Conservation (phyloP, 2,797 vertebrate genomes). For the Siniperca obscura region DNA sequence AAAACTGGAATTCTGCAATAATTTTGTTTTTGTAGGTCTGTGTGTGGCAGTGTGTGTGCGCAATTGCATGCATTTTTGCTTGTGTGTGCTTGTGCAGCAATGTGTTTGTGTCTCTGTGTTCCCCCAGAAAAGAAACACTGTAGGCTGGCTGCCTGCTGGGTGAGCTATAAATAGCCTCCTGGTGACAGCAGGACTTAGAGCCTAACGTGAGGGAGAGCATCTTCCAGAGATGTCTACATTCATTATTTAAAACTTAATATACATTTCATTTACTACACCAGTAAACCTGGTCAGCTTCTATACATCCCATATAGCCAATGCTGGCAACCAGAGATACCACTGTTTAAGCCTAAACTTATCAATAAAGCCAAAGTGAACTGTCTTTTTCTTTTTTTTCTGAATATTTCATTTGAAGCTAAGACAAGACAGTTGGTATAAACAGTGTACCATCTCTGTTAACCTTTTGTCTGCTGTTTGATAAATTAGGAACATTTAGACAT, state of each 20-base stretch:
- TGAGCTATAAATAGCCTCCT: conserved; percentile 76
- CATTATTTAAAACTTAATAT: conserved; percentile 61
- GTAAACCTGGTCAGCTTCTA: background rate
- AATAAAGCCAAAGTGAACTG: background rate
- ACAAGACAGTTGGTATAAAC: background rate
- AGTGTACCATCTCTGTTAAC: conserved; percentile 2
- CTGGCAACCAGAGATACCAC: background rate
- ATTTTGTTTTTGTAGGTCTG: background rate
- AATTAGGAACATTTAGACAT: conserved; percentile 42
- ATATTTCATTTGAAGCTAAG: background rate
- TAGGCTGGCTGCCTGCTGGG: conserved; percentile 69
- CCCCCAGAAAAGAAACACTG: conserved; percentile 62
- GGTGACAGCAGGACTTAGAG: conserved; percentile 77
- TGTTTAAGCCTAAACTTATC: background rate
- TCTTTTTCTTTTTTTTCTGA: background rate
- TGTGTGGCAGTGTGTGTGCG: background rate
- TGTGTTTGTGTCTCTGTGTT: conserved; percentile 36
- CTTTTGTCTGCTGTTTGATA: conserved; percentile 34
- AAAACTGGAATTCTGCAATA: background rate
- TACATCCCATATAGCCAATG: background rate
- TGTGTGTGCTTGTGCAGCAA: conserved; percentile 39
- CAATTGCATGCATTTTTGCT: background rate
- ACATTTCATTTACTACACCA: conserved; percentile 35
- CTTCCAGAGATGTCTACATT: conserved; percentile 65
- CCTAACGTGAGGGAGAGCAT: conserved; percentile 64